Evolutionary conservation across 2,888 invertebrate genomes (phyloP).

Genomic region (Hybos culiciformis): DNA sequence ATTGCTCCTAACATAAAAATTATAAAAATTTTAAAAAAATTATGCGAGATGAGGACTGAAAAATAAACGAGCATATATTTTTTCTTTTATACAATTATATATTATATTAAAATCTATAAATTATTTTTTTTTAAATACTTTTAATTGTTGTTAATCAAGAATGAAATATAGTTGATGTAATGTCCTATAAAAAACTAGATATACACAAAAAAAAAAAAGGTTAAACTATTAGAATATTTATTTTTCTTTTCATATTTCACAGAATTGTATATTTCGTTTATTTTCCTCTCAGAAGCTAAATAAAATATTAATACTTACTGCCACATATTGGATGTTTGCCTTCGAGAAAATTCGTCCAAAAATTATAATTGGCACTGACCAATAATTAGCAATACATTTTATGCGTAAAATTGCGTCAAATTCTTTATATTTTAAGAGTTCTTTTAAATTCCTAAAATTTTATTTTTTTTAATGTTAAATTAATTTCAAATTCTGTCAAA

Average conservation of each 20-base stretch:
- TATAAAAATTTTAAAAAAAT: too few relatives aligned
- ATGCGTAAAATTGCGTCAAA: conserved; percentile 23
- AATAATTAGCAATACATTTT: conserved; percentile 26
- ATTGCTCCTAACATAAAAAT: too few relatives aligned
- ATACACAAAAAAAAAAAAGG: too few relatives aligned
- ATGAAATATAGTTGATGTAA: too few relatives aligned
- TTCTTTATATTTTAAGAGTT: conserved; percentile 22
- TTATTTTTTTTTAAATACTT: too few relatives aligned
- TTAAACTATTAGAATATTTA: too few relatives aligned
- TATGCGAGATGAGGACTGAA: too few relatives aligned
- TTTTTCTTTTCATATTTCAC: background rate
- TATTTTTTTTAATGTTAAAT: background rate
- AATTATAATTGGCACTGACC: conserved; percentile 23
- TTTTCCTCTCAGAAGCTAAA: background rate
- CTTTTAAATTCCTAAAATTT: conserved; percentile 19
- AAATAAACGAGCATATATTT: too few relatives aligned
- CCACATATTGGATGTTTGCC: conserved; percentile 20
- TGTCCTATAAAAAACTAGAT: too few relatives aligned
- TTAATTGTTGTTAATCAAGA: too few relatives aligned
- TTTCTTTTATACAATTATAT: too few relatives aligned
- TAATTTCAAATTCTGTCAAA: background rate
- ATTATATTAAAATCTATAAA: too few relatives aligned
- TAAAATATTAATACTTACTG: conserved; percentile 13
- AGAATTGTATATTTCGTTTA: background rate
- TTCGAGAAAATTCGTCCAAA: conserved; percentile 21